Evolutionary conservation across 2,797 vertebrate genomes (phyloP), one percentile per base, ranked within the genome.

Genomic region (Thalassophryne amazonica): DNA sequence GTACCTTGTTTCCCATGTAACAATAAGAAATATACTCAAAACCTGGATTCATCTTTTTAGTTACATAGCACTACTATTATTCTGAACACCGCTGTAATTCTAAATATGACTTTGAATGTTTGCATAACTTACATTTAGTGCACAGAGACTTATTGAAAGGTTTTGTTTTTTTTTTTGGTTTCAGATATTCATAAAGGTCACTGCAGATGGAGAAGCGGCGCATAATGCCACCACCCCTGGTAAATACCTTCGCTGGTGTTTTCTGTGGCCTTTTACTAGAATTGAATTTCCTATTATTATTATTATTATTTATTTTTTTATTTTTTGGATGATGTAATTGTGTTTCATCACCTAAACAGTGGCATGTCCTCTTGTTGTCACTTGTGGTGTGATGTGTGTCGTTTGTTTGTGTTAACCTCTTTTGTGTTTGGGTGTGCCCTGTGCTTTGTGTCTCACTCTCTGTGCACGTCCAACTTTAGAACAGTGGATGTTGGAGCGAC

Each of bases 131-230:
- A 2, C 19, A 11, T 32, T 32, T 30, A 15, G 55, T 22, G 27
- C 5, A 1, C 51, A 17, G 30, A 57, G 49, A 46, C 19, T 52
- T 54, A n/a, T 25, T 3, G 2, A 61, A 59, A 49, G 24, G 9
- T 34, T 29, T 6, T 45, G 14, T 64, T 15, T 77, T n/a, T 39
- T 40, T 32, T 38, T 58, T 3, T 45, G 25, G 35, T 25, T 66
- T 12, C 86, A 99, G 96, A 96, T 99, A 79, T 99, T 98, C 85
- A 86, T 99, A 78, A 99, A 95, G 78, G 95, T 93, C 57, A 99
- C 96, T 21, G 90, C 93, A 33, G 93, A 95, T 10, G 89, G 90
- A 70, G 90, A 92, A 32, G 87, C 88, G 38, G 84, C 66, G 15
- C 82, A 76, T 63, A 83, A 84, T 24, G 51, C 76, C 56, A 47